phyloP scores from a whole-genome alignment of 2,797 vertebrate species.

The Melanotaenia pygmaea region DNA sequence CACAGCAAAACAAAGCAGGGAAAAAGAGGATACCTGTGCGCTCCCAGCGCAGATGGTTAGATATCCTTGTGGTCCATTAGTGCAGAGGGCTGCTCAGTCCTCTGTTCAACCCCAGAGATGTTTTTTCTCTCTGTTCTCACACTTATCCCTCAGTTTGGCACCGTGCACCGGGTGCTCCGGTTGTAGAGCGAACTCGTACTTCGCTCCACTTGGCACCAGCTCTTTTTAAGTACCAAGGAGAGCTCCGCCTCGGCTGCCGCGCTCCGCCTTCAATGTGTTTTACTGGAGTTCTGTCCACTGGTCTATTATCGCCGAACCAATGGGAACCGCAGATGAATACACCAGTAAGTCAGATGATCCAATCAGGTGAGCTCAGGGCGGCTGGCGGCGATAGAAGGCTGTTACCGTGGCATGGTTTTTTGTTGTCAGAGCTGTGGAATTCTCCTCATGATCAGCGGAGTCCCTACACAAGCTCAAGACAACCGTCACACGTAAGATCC shows the following conservation, averaged over 20 bases:
- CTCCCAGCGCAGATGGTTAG: slow-evolving; percentile 80
- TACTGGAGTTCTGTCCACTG: slow-evolving; percentile 50
- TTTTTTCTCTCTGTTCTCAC: slow-evolving; percentile 42
- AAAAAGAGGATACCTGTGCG: slow-evolving; percentile 77
- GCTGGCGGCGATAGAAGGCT: slow-evolving; percentile 59
- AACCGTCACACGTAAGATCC: slow-evolving; percentile 24
- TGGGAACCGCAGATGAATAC: slow-evolving; percentile 1
- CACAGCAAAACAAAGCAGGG: slow-evolving; percentile 32
- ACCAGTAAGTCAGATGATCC: slow-evolving; percentile 54
- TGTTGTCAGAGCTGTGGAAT: slow-evolving; percentile 74
- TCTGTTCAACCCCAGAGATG: slow-evolving; percentile 39
- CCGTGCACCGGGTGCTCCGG: slow-evolving; percentile 51
- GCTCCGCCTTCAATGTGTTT: slow-evolving; percentile 50
- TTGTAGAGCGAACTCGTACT: slow-evolving; percentile 50
- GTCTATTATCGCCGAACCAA: slow-evolving; percentile 48
- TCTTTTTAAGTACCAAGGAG: slow-evolving; percentile 79
- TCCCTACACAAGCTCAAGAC: slow-evolving; percentile 41
- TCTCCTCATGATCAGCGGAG: slow-evolving; percentile 58
- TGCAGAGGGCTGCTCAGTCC: slow-evolving; percentile 56
- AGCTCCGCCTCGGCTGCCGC: slow-evolving; percentile 75
- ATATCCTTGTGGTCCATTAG: slow-evolving; percentile 81
- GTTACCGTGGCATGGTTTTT: slow-evolving; percentile 77
- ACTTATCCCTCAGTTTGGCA: slow-evolving; percentile 46
- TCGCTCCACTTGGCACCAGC: slow-evolving; percentile 54
- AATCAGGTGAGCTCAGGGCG: slow-evolving; percentile 52